A percentile compares a stretch with the other conserved stretches of the same genome.
These are phyloP conservation scores for Characodon lateralis DNA, from an alignment of 2,797 vertebrate species.

Conservation along the genomic window DNA sequence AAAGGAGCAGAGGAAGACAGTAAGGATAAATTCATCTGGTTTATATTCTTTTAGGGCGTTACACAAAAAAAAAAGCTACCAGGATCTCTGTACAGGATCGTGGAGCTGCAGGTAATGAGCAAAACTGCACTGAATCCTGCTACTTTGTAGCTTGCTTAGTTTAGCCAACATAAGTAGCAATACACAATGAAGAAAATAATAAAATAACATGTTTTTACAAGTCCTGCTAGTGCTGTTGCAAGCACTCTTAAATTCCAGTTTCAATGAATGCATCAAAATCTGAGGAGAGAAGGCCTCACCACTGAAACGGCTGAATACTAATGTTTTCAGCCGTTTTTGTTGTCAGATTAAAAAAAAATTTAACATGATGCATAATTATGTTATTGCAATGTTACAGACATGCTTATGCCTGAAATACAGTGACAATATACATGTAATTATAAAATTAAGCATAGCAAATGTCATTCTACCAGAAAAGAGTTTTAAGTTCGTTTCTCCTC, in stretches of 20 bases:
- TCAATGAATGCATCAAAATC: background rate
- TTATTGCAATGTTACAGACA: background rate
- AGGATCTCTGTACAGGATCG: background rate
- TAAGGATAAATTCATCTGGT: conserved; percentile 75
- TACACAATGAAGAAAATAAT: background rate
- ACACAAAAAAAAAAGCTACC: background rate
- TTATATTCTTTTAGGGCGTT: background rate
- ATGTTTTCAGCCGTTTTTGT: background rate
- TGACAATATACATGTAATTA: background rate
- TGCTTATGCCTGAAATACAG: background rate
- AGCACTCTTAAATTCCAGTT: background rate
- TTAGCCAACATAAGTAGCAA: background rate
- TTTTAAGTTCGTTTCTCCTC: background rate
- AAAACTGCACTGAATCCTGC: background rate
- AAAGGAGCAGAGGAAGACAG: conserved; percentile 99
- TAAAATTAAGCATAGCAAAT: background rate
- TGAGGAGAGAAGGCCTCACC: background rate
- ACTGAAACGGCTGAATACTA: background rate
- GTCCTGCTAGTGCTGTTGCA: background rate
- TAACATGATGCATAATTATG: too few species aligned
- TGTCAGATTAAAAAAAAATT: background rate
- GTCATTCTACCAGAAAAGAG: too few species aligned
- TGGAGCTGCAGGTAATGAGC: background rate
- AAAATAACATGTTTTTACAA: background rate
- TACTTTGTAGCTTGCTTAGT: background rate